phyloP scores from a whole-genome alignment of 2,888 invertebrate genomes.

The Yponomeuta malinellus region DNA sequence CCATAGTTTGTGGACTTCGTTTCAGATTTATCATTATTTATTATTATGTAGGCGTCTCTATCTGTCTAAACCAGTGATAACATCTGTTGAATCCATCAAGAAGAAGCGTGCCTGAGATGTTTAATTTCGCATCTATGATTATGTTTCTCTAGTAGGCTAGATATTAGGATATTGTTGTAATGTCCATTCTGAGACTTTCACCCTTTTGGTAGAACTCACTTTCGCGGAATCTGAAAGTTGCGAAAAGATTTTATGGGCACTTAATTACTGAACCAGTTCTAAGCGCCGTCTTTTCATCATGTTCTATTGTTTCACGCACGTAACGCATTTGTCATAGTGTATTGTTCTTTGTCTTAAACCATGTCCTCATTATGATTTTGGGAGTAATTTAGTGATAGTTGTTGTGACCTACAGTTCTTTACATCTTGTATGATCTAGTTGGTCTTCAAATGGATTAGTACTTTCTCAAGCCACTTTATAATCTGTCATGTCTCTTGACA shows the following conservation, averaged over 20 bases:
- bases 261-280: neutral
- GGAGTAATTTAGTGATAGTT: neutral
- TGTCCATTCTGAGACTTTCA: neutral
- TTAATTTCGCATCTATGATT: constrained; percentile 2
- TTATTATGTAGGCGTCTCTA: neutral
- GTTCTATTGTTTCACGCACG: constrained; percentile 5
- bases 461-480: neutral
- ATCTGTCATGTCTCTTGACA: constrained; percentile 8
- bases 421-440: neutral
- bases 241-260: neutral
- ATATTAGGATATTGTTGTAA: neutral
- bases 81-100: neutral
- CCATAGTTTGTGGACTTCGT: neutral
- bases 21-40: neutral
- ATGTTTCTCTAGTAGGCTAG: neutral
- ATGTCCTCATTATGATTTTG: constrained; percentile 7
- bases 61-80: neutral
- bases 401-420: neutral
- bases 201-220: neutral
- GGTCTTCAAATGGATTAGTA: neutral
- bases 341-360: constrained; percentile 7
- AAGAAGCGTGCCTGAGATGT: neutral
- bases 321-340: constrained; percentile 1
- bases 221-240: neutral
- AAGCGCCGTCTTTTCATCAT: neutral